A percentile compares a stretch with the other conserved stretches of the same genome.
Evolutionary conservation across 1,140 invertebrate species (phyloP).

Genomic region (Macrocentrus cingulum): DNA sequence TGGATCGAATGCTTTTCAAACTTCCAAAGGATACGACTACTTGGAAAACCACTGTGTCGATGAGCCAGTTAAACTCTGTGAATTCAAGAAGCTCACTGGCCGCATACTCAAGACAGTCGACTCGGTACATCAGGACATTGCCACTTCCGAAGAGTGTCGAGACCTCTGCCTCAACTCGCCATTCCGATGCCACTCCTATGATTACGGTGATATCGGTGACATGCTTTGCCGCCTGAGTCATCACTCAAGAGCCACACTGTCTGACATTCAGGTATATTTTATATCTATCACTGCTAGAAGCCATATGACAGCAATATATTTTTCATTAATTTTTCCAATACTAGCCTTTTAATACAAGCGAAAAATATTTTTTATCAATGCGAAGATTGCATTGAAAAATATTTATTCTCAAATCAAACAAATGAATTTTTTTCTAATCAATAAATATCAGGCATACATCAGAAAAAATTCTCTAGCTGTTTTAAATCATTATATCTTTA

Average conservation of each 20-base stretch:
- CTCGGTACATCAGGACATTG: conserved; percentile 87
- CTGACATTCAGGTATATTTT: conserved; percentile 75
- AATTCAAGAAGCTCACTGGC: conserved; percentile 86
- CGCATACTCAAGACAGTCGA: conserved; percentile 92
- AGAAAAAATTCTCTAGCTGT: too few species aligned
- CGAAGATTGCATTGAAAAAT: too few species aligned
- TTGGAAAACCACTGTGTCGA: conserved; percentile 89
- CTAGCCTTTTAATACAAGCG: too few species aligned
- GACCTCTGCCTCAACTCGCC: conserved; percentile 86
- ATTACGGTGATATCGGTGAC: conserved; percentile 89
- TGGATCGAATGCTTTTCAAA: conserved; percentile 73
- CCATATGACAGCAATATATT: too few species aligned
- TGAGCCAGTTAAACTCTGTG: conserved; percentile 86
- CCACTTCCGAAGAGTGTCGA: conserved; percentile 81
- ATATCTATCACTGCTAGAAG: too few species aligned
- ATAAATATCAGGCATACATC: too few species aligned
- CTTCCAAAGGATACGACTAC: conserved; percentile 75
- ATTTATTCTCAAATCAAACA: too few species aligned
- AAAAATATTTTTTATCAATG: too few species aligned
- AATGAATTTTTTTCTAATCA: too few species aligned
- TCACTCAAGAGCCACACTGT: conserved; percentile 83
- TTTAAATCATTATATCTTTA: too few species aligned
- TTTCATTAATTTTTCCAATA: too few species aligned
- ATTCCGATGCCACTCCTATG: conserved; percentile 87
- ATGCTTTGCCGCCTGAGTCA: conserved; percentile 90